phyloP scores from a whole-genome alignment of 2,797 vertebrate genomes.

The Artibeus jamaicensis region DNA sequence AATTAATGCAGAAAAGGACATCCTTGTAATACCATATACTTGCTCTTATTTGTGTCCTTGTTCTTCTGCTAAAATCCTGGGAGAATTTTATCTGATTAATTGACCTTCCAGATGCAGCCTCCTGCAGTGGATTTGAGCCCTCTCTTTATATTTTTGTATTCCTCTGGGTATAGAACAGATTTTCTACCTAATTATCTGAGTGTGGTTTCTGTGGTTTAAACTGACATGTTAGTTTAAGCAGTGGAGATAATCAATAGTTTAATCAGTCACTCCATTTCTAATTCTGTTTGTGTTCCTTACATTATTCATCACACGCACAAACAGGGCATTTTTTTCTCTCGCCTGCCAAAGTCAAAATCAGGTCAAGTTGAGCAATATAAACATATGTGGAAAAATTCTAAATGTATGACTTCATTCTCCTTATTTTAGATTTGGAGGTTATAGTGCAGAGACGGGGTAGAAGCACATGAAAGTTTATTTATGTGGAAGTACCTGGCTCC shows the following conservation, averaged over 20 bases:
- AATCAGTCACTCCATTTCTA: slow-evolving; percentile 65
- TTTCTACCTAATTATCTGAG: slow-evolving; percentile 39
- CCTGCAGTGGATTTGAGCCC: neutral
- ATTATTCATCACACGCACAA: neutral
- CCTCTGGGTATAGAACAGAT: neutral
- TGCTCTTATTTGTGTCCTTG: neutral
- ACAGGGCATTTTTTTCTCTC: neutral
- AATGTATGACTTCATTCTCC: neutral
- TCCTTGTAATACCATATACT: neutral
- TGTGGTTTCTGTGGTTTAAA: neutral
- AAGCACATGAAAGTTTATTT: neutral
- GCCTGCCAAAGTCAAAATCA: slow-evolving; percentile 46
- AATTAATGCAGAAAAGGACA: slow-evolving; percentile 43
- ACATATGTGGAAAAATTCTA: neutral
- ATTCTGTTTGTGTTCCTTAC: slow-evolving; percentile 51
- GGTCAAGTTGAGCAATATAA: neutral
- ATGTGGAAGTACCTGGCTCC: neutral
- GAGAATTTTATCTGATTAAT: neutral
- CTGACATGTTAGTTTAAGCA: slow-evolving; percentile 17
- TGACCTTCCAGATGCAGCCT: neutral
- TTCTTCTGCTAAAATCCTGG: neutral
- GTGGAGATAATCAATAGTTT: slow-evolving; percentile 67
- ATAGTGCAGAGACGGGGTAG: neutral
- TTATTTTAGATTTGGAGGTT: neutral
- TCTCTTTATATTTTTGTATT: neutral